Evolutionary conservation across 2,888 invertebrate genomes (phyloP), one percentile per base, ranked within the genome.

Genomic region (Hydroisotoma schaefferi): DNA sequence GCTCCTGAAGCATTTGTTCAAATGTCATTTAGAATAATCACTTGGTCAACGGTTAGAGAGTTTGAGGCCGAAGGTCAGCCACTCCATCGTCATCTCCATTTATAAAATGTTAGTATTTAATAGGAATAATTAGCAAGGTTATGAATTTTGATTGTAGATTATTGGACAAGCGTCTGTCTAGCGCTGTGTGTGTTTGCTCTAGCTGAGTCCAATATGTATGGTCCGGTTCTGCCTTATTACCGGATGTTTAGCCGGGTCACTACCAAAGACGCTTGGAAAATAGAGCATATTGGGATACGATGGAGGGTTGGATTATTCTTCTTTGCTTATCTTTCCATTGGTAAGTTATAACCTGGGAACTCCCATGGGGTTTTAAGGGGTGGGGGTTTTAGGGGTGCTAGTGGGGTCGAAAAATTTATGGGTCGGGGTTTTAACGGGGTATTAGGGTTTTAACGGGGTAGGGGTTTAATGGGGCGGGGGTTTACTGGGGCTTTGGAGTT

Each of bases 1-100:
- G 60, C 66, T 15, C 66, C 66, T 1, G 66, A 66, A 56, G 63
- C 63, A 2, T 63, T 66, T 56, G 44, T 66, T 27, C 66, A 66
- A 55, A 29, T 66, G n/a, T 57, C 66, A 25, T 63, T 60, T 49
- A 37, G 66, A 44, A 63, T 55, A 8, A 56, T 63, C 1, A 55
- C 60, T 1, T 66, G 61, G 60, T 58, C 63, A 18, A 46, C 53
- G n/a, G 37, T 29, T 5, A 57, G 37, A 25, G 40, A 47, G 12
- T 59, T 57, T 47, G 55, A 58, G 25, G 55, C 40, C 8, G 66
- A 66, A 58, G 62, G 65, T 65, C 53, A 23, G 18, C 15, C 23
- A n/a, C n/a, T n/a, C n/a, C n/a, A n/a, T n/a, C n/a, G n/a, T n/a
- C n/a, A n/a, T n/a, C n/a, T n/a, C n/a, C n/a, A n/a, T n/a, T n/a